Percentiles rank a stretch among this genome's conserved stretches.
These are phyloP conservation scores for Bombus balteatus DNA, from an alignment of 1,140 invertebrate species.

Conservation along the genomic window DNA sequence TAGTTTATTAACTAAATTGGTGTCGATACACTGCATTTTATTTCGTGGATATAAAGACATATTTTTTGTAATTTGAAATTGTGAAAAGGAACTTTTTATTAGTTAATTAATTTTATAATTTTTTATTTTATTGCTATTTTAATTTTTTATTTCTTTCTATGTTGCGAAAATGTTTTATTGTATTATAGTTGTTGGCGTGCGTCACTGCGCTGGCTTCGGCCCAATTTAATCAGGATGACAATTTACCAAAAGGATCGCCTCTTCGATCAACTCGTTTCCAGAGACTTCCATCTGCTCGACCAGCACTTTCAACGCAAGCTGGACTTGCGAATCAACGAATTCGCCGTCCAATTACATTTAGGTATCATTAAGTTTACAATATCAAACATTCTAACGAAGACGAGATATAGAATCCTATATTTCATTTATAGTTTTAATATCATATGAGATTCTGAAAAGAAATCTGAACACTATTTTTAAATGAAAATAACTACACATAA, in stretches of 20 bases:
- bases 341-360: constrained; percentile 64
- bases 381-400: background rate
- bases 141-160: background rate
- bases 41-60: background rate
- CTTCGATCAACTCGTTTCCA: constrained; percentile 59
- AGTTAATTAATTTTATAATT: background rate
- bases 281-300: constrained; percentile 41
- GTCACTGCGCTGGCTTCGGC: constrained; percentile 58
- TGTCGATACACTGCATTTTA: background rate
- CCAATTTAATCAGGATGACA: constrained; percentile 62
- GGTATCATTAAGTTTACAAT: constrained; percentile 14
- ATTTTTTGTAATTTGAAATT: background rate
- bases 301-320: constrained; percentile 49
- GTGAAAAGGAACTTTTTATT: background rate
- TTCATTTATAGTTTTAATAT: background rate
- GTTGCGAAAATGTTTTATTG: background rate
- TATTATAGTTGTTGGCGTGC: constrained; percentile 70
- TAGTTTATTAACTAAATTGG: background rate
- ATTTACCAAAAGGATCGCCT: constrained; percentile 10
- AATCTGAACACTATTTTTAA: background rate
- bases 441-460: no score
- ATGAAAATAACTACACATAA: background rate
- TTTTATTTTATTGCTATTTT: background rate
- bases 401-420: background rate
- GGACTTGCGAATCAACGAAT: constrained; percentile 65